Percentiles rank a stretch among this genome's conserved stretches.
phyloP scores from a whole-genome alignment of 2,797 vertebrate genomes.

The Pempheris klunzingeri region DNA sequence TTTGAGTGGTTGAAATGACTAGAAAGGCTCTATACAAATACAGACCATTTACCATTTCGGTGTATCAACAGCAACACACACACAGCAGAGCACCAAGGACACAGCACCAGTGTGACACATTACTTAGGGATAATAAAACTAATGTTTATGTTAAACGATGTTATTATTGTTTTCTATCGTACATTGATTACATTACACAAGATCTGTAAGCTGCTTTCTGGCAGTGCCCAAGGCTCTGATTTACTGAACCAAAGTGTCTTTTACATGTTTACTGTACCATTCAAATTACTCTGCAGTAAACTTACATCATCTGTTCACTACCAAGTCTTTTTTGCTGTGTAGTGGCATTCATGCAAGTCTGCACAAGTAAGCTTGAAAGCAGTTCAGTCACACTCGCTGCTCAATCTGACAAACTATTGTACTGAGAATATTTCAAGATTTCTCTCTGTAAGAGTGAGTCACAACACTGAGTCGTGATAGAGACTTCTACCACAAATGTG shows the following conservation, averaged over 20 bases:
- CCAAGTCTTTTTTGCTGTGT: not conserved
- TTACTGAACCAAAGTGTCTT: not conserved
- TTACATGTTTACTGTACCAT: slow-evolving; percentile 10
- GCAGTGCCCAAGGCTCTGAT: slow-evolving; percentile 6
- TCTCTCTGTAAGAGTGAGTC: not conserved
- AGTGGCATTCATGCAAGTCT: not conserved
- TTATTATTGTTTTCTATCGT: not conserved
- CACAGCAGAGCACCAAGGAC: not conserved
- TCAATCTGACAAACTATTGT: slow-evolving; percentile 12
- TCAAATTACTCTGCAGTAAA: slow-evolving; percentile 1
- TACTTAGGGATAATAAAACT: not conserved
- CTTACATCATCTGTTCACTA: not conserved
- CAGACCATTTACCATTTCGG: too few relatives aligned
- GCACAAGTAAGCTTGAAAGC: slow-evolving; percentile 8
- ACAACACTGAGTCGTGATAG: not conserved
- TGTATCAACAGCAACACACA: not conserved
- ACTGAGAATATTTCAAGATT: slow-evolving; percentile 4
- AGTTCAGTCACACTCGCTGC: slow-evolving; percentile 10
- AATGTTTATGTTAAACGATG: not conserved
- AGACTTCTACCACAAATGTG: not conserved
- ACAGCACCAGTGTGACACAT: not conserved
- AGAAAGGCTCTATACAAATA: too few relatives aligned
- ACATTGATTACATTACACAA: slow-evolving; percentile 2
- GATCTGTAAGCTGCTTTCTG: slow-evolving; percentile 4
- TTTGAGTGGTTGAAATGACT: too few relatives aligned